Evolutionary conservation across 2,797 vertebrate genomes (phyloP).

Genomic region (Gallinago stenura): DNA sequence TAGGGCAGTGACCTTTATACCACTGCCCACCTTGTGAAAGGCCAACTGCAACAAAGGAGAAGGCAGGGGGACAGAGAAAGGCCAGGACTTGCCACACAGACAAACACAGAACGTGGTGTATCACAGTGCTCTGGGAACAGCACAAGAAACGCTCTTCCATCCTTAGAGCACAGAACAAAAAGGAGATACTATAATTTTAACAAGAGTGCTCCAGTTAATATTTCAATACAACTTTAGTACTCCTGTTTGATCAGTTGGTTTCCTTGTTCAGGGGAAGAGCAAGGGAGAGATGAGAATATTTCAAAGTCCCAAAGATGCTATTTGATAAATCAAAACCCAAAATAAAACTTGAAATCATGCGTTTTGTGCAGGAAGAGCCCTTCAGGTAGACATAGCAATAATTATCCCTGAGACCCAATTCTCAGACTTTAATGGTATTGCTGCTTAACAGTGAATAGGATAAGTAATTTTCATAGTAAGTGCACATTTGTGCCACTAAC

Average conservation of each 20-base stretch:
- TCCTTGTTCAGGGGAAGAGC: neutral
- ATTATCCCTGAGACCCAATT: neutral
- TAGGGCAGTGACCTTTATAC: neutral
- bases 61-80: neutral
- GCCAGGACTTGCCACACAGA: neutral
- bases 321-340: neutral
- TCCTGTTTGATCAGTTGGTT: neutral
- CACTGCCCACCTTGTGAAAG: neutral
- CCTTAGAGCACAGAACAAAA: neutral
- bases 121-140: neutral
- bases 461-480: neutral
- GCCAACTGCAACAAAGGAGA: neutral
- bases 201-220: neutral
- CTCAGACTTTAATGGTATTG: neutral
- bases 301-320: neutral
- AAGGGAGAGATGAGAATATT: neutral
- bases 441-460: neutral
- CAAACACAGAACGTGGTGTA: neutral
- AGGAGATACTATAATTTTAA: neutral
- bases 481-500: neutral
- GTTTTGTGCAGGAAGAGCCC: neutral
- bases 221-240: neutral
- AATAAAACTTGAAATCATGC: neutral
- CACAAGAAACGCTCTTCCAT: neutral
- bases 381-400: neutral